Evolutionary conservation across 2,797 vertebrate genomes (phyloP), one percentile per base, ranked within the genome.

Genomic region (Tenualosa thibaudeaui): DNA sequence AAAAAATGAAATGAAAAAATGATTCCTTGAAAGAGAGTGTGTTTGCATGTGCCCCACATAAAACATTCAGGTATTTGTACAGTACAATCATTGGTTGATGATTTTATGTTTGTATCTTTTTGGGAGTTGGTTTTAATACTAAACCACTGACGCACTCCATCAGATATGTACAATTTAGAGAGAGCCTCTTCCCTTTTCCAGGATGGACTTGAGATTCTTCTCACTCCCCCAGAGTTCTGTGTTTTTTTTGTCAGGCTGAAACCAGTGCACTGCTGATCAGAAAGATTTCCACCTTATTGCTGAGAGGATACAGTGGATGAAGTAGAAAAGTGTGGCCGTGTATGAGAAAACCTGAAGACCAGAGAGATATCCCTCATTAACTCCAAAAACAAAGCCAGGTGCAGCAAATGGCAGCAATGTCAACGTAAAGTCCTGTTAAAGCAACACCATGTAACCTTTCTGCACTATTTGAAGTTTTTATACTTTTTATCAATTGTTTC

Each of bases 261-360:
- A 26, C 15, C 46, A n/a, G 60, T 40, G 22, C 46, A 13, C 49
- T 10, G 8, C 26, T 40, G 9, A 49, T 95, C 88, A 95, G 87
- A 94, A 95, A 84, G 89, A 84, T 85, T 94, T 96, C 95, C 95
- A 96, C 56, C 95, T 88, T 46, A 93, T 84, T 37, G 94, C 90
- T 0, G 95, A 96, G 24, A 96, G 87, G 84, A 96, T 91, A 89
- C 90, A 82, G 81, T 96, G 95, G 86, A 95, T 89, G 89, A 95
- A 94, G 91, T 96, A 96, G 75, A 95, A 83, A 15, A 95, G 88
- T 0, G 90, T 93, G 83, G 93, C 49, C 0, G 89, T 0, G 37
- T 87, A 91, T n/a, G 94, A 91, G 17, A 96, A 95, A 49, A 96
- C 95, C 94, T 95, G 83, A 31, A 49, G 88, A 78, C 37, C 71